Evolutionary conservation across 2,888 invertebrate genomes (phyloP).

Genomic region (Crematogaster levior): DNA sequence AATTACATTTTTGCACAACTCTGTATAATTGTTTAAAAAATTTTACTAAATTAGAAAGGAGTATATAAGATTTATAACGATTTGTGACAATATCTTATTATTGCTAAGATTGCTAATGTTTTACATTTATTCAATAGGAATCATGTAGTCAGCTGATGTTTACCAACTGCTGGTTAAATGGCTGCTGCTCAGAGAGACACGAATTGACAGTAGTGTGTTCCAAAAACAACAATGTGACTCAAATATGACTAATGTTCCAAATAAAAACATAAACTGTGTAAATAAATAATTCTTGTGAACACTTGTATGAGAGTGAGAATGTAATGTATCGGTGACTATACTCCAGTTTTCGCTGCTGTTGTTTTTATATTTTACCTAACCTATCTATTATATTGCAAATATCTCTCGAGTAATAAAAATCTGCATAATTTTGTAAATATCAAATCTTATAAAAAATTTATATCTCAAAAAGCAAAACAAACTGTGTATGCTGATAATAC

Average conservation of each 20-base stretch:
- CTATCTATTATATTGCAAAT: neutral
- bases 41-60: neutral
- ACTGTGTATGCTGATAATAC: neutral
- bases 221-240: neutral
- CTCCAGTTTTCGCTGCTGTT: neutral
- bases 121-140: neutral
- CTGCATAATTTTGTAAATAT: neutral
- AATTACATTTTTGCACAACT: too few relatives aligned
- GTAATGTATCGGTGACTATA: neutral
- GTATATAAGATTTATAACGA: neutral
- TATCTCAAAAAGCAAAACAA: neutral
- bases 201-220: neutral
- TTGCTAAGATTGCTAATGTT: neutral
- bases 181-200: neutral
- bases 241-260: neutral
- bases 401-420: constrained; percentile 13
- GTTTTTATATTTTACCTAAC: constrained; percentile 19
- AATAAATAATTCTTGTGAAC: neutral
- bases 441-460: neutral
- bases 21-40: neutral
- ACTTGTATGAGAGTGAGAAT: constrained; percentile 14
- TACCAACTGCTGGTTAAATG: constrained; percentile 32
- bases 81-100: neutral
- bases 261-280: constrained; percentile 7
- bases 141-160: neutral